Evolutionary conservation across 2,113 vertebrate species (phyloP).

Genomic region (Cromileptes altivelis): DNA sequence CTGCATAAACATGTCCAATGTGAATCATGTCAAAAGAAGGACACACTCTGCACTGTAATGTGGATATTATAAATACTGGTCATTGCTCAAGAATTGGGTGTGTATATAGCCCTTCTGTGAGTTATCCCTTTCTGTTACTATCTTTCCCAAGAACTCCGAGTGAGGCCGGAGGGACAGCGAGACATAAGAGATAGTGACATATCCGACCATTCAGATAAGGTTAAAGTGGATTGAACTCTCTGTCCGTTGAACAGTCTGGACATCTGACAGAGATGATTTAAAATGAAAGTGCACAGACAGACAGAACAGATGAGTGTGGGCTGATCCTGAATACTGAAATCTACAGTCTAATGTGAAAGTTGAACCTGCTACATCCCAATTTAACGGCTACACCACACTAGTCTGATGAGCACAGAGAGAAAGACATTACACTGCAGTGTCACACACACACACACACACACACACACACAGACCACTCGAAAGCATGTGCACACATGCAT

Average conservation of each 20-base stretch:
- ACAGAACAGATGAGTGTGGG: not conserved
- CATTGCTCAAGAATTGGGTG: not conserved
- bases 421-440: slow-evolving; percentile 17
- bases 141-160: not conserved
- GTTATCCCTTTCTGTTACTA: not conserved
- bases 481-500: slow-evolving; percentile 51
- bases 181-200: slow-evolving; percentile 37
- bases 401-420: not conserved
- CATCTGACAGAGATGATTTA: slow-evolving; percentile 15
- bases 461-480: not conserved
- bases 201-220: slow-evolving; percentile 22
- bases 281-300: not conserved
- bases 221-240: slow-evolving; percentile 16
- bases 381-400: not conserved
- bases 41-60: not conserved
- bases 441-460: slow-evolving; percentile 5
- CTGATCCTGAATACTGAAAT: slow-evolving; percentile 18
- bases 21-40: not conserved
- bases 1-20: not conserved
- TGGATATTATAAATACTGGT: not conserved
- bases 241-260: not conserved
- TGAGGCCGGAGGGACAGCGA: not conserved
- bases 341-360: not conserved
- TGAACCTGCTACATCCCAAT: slow-evolving; percentile 1
- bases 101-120: not conserved